Evolutionary conservation across 2,113 vertebrate species (phyloP).

Genomic region (Apteryx owenii): DNA sequence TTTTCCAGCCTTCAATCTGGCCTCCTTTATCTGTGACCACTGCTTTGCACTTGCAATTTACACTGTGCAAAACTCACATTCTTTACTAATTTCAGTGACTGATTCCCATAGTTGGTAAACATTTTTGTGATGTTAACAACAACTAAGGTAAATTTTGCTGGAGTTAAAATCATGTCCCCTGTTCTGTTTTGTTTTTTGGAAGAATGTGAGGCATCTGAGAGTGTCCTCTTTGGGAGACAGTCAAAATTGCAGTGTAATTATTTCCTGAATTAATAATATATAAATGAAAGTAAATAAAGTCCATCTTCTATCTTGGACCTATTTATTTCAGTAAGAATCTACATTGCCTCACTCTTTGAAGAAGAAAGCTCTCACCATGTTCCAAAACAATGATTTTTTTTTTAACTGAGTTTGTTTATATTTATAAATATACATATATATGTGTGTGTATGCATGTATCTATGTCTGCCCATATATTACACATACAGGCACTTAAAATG

Average conservation of each 20-base stretch:
- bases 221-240: not conserved
- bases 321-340: not conserved
- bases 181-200: not conserved
- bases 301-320: not conserved
- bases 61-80: not conserved
- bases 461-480: not conserved
- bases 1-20: not conserved
- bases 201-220: not conserved
- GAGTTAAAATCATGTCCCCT: not conserved
- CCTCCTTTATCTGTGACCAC: not conserved
- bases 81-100: not conserved
- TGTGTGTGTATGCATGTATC: constrained; percentile 7
- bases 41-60: not conserved
- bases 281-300: not conserved
- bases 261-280: not conserved
- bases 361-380: not conserved
- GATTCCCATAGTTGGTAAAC: not conserved
- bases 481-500: not conserved
- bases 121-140: not conserved
- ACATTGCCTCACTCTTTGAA: not conserved
- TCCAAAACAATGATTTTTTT: constrained; percentile 55
- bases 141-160: not conserved
- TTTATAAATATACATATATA: not conserved
- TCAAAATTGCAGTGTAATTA: not conserved
- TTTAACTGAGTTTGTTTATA: not conserved